A percentile compares a stretch with the other conserved stretches of the same genome.
Conservation (phyloP, 2,113 vertebrate species). For the Todiramphus saurophagus region DNA sequence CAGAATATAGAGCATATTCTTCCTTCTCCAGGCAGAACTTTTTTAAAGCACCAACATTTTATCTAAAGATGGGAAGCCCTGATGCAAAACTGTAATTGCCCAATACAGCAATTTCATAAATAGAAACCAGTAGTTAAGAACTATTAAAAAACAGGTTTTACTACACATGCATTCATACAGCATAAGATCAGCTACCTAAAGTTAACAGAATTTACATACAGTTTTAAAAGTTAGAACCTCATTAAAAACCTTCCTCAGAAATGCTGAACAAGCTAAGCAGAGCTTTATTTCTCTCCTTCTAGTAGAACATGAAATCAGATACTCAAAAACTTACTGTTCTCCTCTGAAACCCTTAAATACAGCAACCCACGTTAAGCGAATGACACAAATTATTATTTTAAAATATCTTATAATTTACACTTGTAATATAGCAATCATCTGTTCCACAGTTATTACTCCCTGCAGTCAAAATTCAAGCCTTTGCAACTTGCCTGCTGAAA, state of each 20-base stretch:
- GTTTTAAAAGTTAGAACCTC: neutral
- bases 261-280: neutral
- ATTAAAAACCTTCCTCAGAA: neutral
- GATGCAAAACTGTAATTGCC: neutral
- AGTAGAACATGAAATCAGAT: neutral
- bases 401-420: neutral
- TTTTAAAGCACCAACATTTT: neutral
- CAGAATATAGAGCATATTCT: neutral
- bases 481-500: neutral
- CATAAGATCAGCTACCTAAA: neutral
- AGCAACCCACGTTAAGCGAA: neutral
- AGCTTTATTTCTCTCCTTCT: constrained; percentile 49
- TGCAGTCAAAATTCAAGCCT: neutral
- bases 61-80: neutral
- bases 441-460: neutral
- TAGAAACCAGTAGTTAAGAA: neutral
- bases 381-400: neutral
- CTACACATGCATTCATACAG: neutral
- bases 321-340: neutral
- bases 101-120: neutral
- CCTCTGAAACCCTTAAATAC: neutral
- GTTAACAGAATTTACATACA: neutral
- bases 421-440: neutral
- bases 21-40: neutral
- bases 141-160: neutral